Conservation (phyloP, 2,797 vertebrate species). For the Austrolebias charrua region DNA sequence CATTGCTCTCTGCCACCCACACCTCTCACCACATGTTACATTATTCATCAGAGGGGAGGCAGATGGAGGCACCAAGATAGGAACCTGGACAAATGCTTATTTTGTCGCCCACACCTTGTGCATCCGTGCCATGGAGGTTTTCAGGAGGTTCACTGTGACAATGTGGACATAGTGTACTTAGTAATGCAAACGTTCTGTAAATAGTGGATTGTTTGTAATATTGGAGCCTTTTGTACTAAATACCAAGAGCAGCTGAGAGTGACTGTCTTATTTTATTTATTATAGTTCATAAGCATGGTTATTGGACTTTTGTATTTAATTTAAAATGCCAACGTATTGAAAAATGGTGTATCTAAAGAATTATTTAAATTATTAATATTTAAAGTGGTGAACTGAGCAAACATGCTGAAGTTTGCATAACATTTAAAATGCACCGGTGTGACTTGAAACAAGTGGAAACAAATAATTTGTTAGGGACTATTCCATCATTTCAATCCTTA, state of each 20-base stretch:
- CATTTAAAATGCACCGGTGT: background rate
- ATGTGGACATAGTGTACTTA: background rate
- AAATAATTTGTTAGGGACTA: too few species aligned
- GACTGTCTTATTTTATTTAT: too few species aligned
- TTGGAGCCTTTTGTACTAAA: too few species aligned
- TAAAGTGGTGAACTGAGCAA: too few species aligned
- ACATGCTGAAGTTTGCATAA: too few species aligned
- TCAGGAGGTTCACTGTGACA: background rate
- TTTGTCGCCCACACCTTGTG: conserved; percentile 10
- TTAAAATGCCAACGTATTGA: too few species aligned
- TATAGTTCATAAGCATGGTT: too few species aligned
- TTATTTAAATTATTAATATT: too few species aligned
- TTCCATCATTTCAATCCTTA: conserved; percentile 12
- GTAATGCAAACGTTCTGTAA: background rate
- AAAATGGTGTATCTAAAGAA: too few species aligned
- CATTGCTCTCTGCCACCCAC: conserved; percentile 63
- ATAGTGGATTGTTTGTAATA: background rate
- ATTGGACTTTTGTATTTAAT: too few species aligned
- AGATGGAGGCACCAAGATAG: conserved; percentile 30
- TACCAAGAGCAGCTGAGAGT: too few species aligned
- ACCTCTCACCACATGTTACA: conserved; percentile 61
- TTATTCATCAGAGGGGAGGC: conserved; percentile 67
- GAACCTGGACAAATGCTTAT: conserved; percentile 19
- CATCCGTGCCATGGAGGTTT: background rate
- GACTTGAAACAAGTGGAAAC: too few species aligned